A percentile compares a stretch with the other conserved stretches of the same genome.
Conservation (phyloP, 2,113 vertebrate genomes). For the Glaucidium brasilianum region DNA sequence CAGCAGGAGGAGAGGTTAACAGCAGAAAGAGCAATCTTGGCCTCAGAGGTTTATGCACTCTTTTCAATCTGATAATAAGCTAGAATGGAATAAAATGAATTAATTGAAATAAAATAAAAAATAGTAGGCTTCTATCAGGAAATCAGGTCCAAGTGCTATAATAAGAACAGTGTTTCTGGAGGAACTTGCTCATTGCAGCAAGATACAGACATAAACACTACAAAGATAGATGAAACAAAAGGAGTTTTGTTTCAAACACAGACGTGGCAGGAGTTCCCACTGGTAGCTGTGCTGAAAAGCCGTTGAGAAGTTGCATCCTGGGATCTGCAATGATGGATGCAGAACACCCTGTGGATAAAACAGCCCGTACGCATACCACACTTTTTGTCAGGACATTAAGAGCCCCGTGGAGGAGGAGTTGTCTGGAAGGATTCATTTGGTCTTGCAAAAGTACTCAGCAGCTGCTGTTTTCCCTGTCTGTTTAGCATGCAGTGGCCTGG, state of each 20-base stretch:
- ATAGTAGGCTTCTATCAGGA: neutral
- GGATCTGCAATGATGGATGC: neutral
- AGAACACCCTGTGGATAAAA: neutral
- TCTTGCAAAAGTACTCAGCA: neutral
- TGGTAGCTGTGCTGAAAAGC: neutral
- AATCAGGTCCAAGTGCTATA: neutral
- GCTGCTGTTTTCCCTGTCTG: neutral
- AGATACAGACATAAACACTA: neutral
- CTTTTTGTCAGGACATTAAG: neutral
- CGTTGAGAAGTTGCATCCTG: neutral
- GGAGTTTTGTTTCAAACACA: neutral
- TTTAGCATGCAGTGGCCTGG: no score
- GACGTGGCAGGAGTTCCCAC: neutral
- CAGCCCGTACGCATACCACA: fast-evolving
- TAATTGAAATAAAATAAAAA: neutral
- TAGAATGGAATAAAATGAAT: neutral
- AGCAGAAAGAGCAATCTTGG: neutral
- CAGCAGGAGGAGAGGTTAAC: neutral
- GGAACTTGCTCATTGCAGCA: fast-evolving
- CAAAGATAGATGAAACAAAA: neutral
- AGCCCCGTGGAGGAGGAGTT: neutral
- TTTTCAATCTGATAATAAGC: neutral
- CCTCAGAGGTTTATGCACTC: neutral
- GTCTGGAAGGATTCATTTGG: neutral
- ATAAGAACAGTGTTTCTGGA: neutral